Evolutionary conservation across 2,888 invertebrate species (phyloP).

Genomic region (Phymatocera aterrima): DNA sequence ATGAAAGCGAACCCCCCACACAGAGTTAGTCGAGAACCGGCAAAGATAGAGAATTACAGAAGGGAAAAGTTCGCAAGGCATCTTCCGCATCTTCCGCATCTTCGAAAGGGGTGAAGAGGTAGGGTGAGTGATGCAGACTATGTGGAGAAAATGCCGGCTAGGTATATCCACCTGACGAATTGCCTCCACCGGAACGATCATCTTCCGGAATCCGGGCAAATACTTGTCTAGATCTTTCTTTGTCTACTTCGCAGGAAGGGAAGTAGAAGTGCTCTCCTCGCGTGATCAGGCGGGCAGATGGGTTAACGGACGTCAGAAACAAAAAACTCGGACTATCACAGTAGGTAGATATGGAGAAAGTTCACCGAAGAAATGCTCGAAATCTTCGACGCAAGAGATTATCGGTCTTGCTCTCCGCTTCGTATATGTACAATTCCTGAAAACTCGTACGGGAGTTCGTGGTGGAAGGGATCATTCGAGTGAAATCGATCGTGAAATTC

Average conservation of each 20-base stretch:
- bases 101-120: not conserved
- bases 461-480: too few relatives aligned
- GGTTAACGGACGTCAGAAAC: too few relatives aligned
- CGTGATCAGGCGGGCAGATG: not conserved
- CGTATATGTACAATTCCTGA: too few relatives aligned
- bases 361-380: too few relatives aligned
- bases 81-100: not conserved
- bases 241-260: not conserved
- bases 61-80: not conserved
- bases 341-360: too few relatives aligned
- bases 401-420: too few relatives aligned
- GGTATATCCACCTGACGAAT: not conserved
- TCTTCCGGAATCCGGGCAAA: not conserved
- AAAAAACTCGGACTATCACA: too few relatives aligned
- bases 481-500: too few relatives aligned
- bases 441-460: too few relatives aligned
- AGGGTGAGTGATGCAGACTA: not conserved
- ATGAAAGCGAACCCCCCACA: not conserved
- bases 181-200: constrained; percentile 8
- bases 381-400: too few relatives aligned
- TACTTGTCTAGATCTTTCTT: not conserved
- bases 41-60: too few relatives aligned
- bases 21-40: not conserved
- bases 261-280: not conserved
- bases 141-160: not conserved